phyloP scores from a whole-genome alignment of 2,797 vertebrate genomes.

The Muscicapa striata region DNA sequence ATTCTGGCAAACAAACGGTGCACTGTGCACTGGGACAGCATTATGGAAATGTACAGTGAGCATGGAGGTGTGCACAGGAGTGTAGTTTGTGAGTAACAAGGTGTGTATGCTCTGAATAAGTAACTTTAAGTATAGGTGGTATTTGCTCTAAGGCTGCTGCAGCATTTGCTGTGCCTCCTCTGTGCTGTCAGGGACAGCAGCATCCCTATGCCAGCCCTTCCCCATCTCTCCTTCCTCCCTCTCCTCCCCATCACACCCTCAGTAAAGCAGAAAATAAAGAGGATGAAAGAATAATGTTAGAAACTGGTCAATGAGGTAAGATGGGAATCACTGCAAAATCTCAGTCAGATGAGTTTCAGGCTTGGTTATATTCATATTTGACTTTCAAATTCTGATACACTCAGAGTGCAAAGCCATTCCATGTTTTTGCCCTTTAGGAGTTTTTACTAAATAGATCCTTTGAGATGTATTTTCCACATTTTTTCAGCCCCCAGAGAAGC shows the following conservation, averaged over 20 bases:
- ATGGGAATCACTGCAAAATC: neutral
- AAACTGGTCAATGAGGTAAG: neutral
- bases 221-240: neutral
- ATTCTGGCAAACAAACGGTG: neutral
- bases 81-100: constrained; percentile 27
- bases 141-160: neutral
- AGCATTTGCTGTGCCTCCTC: neutral
- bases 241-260: neutral
- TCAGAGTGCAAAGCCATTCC: neutral
- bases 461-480: neutral
- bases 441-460: neutral
- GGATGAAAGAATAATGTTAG: neutral
- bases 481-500: neutral
- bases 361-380: neutral
- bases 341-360: neutral
- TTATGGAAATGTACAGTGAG: constrained; percentile 2
- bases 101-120: constrained; percentile 31
- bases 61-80: neutral
- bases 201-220: neutral
- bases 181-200: neutral
- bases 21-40: neutral
- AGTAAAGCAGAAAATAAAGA: neutral
- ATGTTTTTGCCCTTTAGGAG: neutral
- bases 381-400: neutral
- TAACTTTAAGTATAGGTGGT: neutral